Evolutionary conservation across 2,888 invertebrate species (phyloP), one percentile per base, ranked within the genome.

Genomic region (Hipparchia sbordonii): DNA sequence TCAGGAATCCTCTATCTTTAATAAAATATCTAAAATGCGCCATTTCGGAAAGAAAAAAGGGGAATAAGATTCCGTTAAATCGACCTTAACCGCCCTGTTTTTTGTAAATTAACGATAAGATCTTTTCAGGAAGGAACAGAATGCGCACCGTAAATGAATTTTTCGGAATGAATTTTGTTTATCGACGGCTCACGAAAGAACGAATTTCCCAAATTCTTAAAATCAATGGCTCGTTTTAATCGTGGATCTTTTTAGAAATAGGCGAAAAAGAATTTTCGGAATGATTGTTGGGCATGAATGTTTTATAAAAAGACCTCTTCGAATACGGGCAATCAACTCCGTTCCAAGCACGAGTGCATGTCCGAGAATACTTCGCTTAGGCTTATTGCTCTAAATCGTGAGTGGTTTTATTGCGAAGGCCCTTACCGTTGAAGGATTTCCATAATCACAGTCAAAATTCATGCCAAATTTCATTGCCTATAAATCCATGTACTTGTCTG

Each of bases 21-120:
- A 75, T 75, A 75, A 73, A 73, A 75, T 67, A 73, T 73, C 73
- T 73, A 62, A 73, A 73, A 69, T 62, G 63, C 33, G 73, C 72
- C 66, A 65, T 75, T 75, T 51, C 65, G 60, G 45, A 45, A 63
- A n/a, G 54, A 60, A 66, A 73, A 73, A 72, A 23, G 65, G 72
- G 57, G 45, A 66, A 71, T 73, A 66, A 67, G 63, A 73, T 69
- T 56, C 60, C 59, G 33, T 69, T 71, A 65, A 69, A 69, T 61
- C 71, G 57, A 23, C 69, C 66, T 65, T 51, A 71, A 71, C 69
- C 68, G 23, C 61, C 60, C 54, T 75, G 68, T 73, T 71, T 72
- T 61, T 71, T 51, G 61, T 65, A 67, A 67, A 67, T 57, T 67
- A 67, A 67, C 46, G 57, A 67, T 67, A 65, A 65, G 65, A 65